phyloP scores from a whole-genome alignment of 2,888 invertebrate species.

The Sarcophaga caerulescens region DNA sequence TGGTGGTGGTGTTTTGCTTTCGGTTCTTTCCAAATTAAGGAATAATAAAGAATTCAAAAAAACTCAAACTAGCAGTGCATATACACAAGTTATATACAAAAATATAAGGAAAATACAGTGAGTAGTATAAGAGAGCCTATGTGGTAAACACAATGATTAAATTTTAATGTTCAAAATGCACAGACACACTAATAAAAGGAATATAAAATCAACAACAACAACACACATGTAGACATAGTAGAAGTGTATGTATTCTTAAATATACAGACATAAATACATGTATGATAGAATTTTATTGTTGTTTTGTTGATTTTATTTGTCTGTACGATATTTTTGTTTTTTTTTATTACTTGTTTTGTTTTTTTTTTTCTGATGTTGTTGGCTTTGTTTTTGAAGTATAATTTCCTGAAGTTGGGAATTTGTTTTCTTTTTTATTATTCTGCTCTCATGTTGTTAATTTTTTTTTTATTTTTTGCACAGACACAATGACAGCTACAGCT shows the following conservation, averaged over 20 bases:
- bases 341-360: background rate
- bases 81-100: too few relatives aligned
- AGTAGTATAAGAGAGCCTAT: conserved; percentile 22
- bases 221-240: too few relatives aligned
- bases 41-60: conserved; percentile 38
- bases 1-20: conserved; percentile 42
- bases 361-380: background rate
- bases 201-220: conserved; percentile 10
- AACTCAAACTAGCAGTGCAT: conserved; percentile 17
- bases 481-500: background rate
- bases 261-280: background rate
- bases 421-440: background rate
- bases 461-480: background rate
- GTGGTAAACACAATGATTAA: conserved; percentile 4
- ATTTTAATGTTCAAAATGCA: conserved; percentile 1
- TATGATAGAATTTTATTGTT: conserved; percentile 3
- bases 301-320: conserved; percentile 4
- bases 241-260: too few relatives aligned
- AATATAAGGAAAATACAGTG: conserved; percentile 5
- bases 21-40: conserved; percentile 37
- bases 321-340: background rate
- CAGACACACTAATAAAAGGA: background rate
- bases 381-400: conserved; percentile 1
- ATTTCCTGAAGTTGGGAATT: conserved; percentile 2
- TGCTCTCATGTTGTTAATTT: background rate